Evolutionary conservation across 2,797 vertebrate species (phyloP).

Genomic region (Petrocephalus sullivani): DNA sequence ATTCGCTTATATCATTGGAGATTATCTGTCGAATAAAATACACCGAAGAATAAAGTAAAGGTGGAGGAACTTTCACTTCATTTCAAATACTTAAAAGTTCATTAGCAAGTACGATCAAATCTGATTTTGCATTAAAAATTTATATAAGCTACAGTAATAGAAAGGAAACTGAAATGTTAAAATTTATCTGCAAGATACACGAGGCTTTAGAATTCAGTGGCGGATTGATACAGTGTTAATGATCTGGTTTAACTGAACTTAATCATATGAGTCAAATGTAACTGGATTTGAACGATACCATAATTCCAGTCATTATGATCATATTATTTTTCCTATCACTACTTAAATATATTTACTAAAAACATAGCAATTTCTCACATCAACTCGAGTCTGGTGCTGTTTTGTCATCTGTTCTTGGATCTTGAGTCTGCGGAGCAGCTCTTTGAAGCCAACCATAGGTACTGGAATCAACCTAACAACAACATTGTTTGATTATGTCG

Average conservation of each 20-base stretch:
- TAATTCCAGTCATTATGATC: not conserved
- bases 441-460: constrained; percentile 96
- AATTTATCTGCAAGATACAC: not conserved
- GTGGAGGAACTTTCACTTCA: not conserved
- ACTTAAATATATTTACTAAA: not conserved
- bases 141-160: not conserved
- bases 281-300: not conserved
- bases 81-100: not conserved
- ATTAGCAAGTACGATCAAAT: not conserved
- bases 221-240: not conserved
- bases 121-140: not conserved
- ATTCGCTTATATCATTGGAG: constrained; percentile 89
- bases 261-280: not conserved
- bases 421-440: constrained; percentile 85
- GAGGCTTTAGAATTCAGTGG: not conserved
- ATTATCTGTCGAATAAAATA: constrained; percentile 71
- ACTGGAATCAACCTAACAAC: constrained; percentile 83
- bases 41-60: not conserved
- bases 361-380: constrained; percentile 64
- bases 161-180: not conserved
- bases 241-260: not conserved
- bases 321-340: too few species aligned
- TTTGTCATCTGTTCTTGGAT: constrained; percentile 99
- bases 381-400: constrained; percentile 92
- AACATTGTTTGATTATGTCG: not conserved